phyloP scores from a whole-genome alignment of 2,113 vertebrate genomes.

The Boleophthalmus pectinirostris region DNA sequence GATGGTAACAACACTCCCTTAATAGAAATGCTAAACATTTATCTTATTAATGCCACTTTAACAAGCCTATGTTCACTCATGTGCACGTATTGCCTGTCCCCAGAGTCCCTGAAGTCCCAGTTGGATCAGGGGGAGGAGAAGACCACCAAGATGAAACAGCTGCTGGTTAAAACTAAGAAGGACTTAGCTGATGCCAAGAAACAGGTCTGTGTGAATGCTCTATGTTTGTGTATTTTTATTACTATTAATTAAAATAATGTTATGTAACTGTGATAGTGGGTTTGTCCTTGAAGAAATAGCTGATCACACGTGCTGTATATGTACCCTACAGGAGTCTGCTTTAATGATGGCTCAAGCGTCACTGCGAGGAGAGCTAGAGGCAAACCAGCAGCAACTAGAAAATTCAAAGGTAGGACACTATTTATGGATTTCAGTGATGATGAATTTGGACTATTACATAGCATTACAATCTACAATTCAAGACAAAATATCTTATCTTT shows the following conservation, averaged over 20 bases:
- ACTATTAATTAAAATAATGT: slow-evolving; percentile 38
- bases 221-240: not conserved
- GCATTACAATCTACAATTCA: no score
- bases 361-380: slow-evolving; percentile 90
- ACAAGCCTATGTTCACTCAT: not conserved
- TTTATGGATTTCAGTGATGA: not conserved
- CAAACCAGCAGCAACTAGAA: slow-evolving; percentile 91
- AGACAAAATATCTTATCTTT: not conserved
- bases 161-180: slow-evolving; percentile 94
- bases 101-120: slow-evolving; percentile 85
- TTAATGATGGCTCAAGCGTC: slow-evolving; percentile 84
- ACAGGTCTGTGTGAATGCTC: slow-evolving; percentile 79
- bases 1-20: not conserved
- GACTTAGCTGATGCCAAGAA: slow-evolving; percentile 92
- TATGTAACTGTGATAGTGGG: slow-evolving; percentile 18
- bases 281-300: slow-evolving; percentile 50
- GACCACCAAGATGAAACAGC: slow-evolving; percentile 88
- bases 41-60: slow-evolving; percentile 1
- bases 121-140: slow-evolving; percentile 87
- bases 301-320: slow-evolving; percentile 18
- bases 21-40: not conserved
- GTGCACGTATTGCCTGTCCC: slow-evolving; percentile 20
- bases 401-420: slow-evolving; percentile 80
- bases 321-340: slow-evolving; percentile 82
- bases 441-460: not conserved